Percentiles rank a stretch among this genome's conserved stretches.
Evolutionary conservation across 2,797 vertebrate genomes (phyloP).

Genomic region (Poecilia velifera): DNA sequence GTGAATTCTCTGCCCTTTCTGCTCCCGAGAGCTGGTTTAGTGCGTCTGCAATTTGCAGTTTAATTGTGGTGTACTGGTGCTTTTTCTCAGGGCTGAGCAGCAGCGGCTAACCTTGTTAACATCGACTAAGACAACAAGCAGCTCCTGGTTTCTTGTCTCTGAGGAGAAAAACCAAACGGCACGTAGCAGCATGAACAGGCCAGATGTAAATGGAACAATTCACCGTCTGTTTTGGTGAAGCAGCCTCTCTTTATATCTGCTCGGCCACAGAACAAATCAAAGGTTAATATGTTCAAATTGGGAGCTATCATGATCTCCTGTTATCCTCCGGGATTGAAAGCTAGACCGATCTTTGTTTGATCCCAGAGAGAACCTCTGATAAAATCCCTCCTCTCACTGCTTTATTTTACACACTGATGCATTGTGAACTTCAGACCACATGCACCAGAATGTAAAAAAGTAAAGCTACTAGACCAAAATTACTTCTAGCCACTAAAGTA

Average conservation of each 20-base stretch:
- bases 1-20: not conserved
- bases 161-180: slow-evolving; percentile 52
- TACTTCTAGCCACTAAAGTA: not conserved
- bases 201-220: slow-evolving; percentile 68
- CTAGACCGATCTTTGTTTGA: slow-evolving; percentile 47
- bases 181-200: slow-evolving; percentile 31
- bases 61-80: slow-evolving; percentile 53
- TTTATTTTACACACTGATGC: not conserved
- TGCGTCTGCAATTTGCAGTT: slow-evolving; percentile 38
- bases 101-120: slow-evolving; percentile 71
- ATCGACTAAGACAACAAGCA: slow-evolving; percentile 67
- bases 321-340: slow-evolving; percentile 33
- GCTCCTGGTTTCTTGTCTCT: slow-evolving; percentile 53
- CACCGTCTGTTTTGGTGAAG: slow-evolving; percentile 46
- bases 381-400: slow-evolving; percentile 13
- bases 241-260: slow-evolving; percentile 57
- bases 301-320: slow-evolving; percentile 40
- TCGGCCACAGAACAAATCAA: slow-evolving; percentile 60
- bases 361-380: slow-evolving; percentile 30
- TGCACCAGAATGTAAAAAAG: not conserved
- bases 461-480: not conserved
- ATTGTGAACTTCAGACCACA: not conserved
- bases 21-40: slow-evolving; percentile 10
- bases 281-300: slow-evolving; percentile 74
- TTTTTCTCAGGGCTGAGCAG: slow-evolving; percentile 60